Percentiles rank a stretch among this genome's conserved stretches.
These are phyloP conservation scores for Austrofundulus limnaeus DNA, from an alignment of 2,113 vertebrate species.

Conservation along the genomic window DNA sequence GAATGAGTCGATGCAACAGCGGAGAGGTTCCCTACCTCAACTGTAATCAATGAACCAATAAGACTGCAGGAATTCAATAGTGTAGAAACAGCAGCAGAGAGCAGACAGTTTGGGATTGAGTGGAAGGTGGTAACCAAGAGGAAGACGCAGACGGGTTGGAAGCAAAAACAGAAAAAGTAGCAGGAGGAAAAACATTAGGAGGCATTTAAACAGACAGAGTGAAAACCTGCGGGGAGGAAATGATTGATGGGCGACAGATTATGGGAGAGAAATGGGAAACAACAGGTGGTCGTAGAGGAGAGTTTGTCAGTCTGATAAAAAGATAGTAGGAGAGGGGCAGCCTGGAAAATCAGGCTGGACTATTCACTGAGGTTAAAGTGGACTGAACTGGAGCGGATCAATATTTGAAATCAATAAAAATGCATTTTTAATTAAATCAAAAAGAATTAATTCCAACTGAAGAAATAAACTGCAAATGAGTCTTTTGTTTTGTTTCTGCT, in stretches of 20 bases:
- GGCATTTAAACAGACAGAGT: constrained; percentile 16
- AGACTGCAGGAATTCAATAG: constrained; percentile 31
- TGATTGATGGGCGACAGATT: constrained; percentile 40
- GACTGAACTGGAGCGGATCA: neutral
- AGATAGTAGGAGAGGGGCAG: neutral
- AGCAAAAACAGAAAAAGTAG: constrained; percentile 6
- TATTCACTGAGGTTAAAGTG: neutral
- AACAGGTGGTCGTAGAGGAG: neutral
- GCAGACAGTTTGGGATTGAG: neutral
- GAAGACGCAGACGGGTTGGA: neutral
- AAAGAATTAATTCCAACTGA: too few species aligned
- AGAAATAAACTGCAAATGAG: too few species aligned
- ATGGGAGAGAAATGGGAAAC: constrained; percentile 11
- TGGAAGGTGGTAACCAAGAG: constrained; percentile 7
- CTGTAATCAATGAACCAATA: constrained; percentile 42
- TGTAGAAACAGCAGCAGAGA: neutral
- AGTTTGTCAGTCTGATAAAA: constrained; percentile 6
- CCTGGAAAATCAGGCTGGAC: neutral
- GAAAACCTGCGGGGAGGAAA: constrained; percentile 20
- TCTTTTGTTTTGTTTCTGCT: too few species aligned
- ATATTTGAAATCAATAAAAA: neutral
- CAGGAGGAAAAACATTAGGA: constrained; percentile 18
- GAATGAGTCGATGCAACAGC: neutral
- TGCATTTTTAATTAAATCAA: too few species aligned
- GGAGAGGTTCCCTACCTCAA: constrained; percentile 3